These are phyloP conservation scores for Gallinago media DNA, from an alignment of 2,113 vertebrate species.

Conservation along the genomic window DNA sequence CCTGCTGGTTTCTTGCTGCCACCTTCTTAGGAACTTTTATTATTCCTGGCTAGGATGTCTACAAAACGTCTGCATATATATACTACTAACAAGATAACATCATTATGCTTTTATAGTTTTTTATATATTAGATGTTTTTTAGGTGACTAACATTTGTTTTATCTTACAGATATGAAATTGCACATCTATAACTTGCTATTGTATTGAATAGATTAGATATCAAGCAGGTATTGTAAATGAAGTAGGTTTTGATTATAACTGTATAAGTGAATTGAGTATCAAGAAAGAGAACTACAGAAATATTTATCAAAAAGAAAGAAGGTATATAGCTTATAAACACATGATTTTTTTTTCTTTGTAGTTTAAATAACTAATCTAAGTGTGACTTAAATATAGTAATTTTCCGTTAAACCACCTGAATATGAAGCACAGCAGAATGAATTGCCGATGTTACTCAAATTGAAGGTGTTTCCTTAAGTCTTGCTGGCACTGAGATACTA, in stretches of 20 bases:
- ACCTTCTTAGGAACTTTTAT: not conserved
- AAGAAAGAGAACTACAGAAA: not conserved
- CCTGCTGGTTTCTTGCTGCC: not conserved
- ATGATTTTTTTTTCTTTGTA: not conserved
- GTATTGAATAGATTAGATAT: slow-evolving; percentile 56
- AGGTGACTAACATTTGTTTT: slow-evolving; percentile 50
- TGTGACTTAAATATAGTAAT: not conserved
- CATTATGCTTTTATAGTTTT: not conserved
- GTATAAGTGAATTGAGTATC: slow-evolving; percentile 2
- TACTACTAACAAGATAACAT: slow-evolving; percentile 37
- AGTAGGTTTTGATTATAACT: slow-evolving; percentile 35
- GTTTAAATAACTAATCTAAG: not conserved
- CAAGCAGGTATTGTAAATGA: slow-evolving; percentile 41
- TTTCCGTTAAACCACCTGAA: not conserved
- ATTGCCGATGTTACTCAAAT: not conserved
- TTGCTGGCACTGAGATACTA: not conserved
- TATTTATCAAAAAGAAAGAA: slow-evolving; percentile 13
- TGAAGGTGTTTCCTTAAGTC: not conserved
- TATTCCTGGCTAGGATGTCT: not conserved
- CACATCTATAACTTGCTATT: slow-evolving; percentile 45
- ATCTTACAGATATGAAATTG: slow-evolving; percentile 43
- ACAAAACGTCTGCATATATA: slow-evolving; percentile 4
- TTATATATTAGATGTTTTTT: slow-evolving; percentile 33
- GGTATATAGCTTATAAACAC: not conserved
- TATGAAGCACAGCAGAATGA: not conserved